A percentile compares a stretch with the other conserved stretches of the same genome.
phyloP scores from a whole-genome alignment of 30 jellyfish, hydroid and myxozoan species.

The Mastigias papua region DNA sequence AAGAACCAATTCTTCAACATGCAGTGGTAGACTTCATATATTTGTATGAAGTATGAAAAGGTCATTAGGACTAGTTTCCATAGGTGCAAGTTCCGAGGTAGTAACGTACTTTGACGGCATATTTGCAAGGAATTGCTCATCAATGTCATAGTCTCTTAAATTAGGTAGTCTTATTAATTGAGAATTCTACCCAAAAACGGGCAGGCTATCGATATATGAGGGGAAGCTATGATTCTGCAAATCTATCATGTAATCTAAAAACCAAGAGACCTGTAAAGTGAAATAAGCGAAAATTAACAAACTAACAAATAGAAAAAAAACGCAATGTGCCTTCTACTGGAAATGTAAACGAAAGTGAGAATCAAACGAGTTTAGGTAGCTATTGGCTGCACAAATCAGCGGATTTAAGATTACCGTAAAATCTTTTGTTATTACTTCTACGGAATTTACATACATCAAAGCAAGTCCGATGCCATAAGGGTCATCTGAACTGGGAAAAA shows the following conservation, averaged over 20 bases:
- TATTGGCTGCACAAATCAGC: slow-evolving; percentile 1
- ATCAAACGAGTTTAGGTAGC: slow-evolving; percentile 7
- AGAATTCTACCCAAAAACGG: slow-evolving; percentile 10
- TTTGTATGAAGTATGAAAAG: slow-evolving; percentile 28
- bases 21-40: slow-evolving; percentile 25
- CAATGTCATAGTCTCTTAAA: slow-evolving; percentile 22
- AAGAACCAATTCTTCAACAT: slow-evolving; percentile 5
- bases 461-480: not conserved
- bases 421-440: not conserved
- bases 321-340: not conserved
- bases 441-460: slow-evolving; percentile 6
- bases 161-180: slow-evolving; percentile 6
- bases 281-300: not conserved
- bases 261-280: not conserved
- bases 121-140: slow-evolving; percentile 28
- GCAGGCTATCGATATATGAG: slow-evolving; percentile 32
- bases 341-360: not conserved
- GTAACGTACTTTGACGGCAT: slow-evolving; percentile 21
- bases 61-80: slow-evolving; percentile 13
- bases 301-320: not conserved
- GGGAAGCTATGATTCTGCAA: slow-evolving; percentile 19
- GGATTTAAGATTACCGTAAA: not conserved
- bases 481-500: slow-evolving; percentile 5
- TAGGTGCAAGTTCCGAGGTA: slow-evolving; percentile 25
- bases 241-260: slow-evolving; percentile 4